phyloP scores from a whole-genome alignment of 2,888 invertebrate genomes.

The Andrena dorsata region DNA sequence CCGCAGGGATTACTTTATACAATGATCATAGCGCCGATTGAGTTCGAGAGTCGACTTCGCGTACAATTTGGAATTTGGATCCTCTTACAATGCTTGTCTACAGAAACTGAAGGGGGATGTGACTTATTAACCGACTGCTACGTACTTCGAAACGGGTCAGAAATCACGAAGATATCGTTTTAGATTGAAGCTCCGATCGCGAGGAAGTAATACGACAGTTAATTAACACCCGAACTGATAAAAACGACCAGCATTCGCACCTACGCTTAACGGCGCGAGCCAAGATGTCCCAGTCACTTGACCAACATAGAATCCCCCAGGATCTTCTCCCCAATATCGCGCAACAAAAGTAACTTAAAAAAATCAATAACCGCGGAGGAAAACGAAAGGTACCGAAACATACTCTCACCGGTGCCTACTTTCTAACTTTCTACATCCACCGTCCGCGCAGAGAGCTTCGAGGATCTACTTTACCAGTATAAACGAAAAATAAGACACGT shows the following conservation, averaged over 20 bases:
- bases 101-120: neutral
- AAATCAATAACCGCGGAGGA: neutral
- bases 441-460: neutral
- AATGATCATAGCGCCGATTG: conserved; percentile 41
- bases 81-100: conserved; percentile 23
- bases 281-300: conserved; percentile 33
- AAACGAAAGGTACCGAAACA: neutral
- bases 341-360: neutral
- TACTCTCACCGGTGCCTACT: neutral
- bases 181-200: neutral
- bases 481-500: neutral
- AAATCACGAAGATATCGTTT: neutral
- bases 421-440: conserved; percentile 10
- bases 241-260: neutral
- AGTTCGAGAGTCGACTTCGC: neutral
- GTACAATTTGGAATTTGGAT: conserved; percentile 58
- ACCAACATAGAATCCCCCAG: neutral
- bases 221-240: neutral
- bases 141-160: too few relatives aligned
- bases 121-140: too few relatives aligned
- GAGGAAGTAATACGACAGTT: too few relatives aligned
- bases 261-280: conserved; percentile 14
- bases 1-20: conserved; percentile 50
- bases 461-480: neutral
- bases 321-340: neutral